Conservation (phyloP, 2,888 invertebrate genomes). For the Leucophenga montana region DNA sequence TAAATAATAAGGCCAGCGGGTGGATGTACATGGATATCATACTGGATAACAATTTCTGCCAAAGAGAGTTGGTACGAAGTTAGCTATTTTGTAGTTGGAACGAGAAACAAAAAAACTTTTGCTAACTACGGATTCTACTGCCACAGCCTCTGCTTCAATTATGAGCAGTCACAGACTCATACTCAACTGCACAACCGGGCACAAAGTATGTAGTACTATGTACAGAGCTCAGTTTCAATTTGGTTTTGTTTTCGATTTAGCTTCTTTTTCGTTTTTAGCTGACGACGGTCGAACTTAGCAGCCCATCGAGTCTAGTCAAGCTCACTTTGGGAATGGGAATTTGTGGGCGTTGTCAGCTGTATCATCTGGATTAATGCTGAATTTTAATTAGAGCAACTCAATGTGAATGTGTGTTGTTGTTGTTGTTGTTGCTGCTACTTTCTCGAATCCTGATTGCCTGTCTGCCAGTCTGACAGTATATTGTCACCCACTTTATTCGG, state of each 20-base stretch:
- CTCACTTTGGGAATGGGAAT: slow-evolving; percentile 35
- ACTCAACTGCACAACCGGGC: not conserved
- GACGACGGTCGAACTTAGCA: slow-evolving; percentile 5
- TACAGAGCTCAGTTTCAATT: no score
- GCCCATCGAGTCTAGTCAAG: slow-evolving; percentile 27
- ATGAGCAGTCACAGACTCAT: slow-evolving; percentile 2
- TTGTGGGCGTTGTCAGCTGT: slow-evolving; percentile 57
- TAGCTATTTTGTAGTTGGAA: not conserved
- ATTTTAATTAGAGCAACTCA: slow-evolving; percentile 66
- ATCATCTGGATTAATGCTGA: slow-evolving; percentile 68
- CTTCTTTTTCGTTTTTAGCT: not conserved
- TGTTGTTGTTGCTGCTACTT: no score
- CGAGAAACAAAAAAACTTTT: not conserved
- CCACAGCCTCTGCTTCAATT: not conserved
- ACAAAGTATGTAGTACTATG: no score
- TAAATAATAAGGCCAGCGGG: no score
- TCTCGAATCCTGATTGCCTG: not conserved
- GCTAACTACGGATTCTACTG: not conserved
- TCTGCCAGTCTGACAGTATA: not conserved
- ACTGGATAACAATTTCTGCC: no score
- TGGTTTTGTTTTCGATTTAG: no score
- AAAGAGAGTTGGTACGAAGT: no score
- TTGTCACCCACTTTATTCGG: not conserved
- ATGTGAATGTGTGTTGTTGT: not conserved
- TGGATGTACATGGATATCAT: not conserved